A percentile compares a stretch with the other conserved stretches of the same genome.
These are phyloP conservation scores for Helarctos malayanus DNA, from an alignment of 2,797 vertebrate genomes.

Conservation along the genomic window DNA sequence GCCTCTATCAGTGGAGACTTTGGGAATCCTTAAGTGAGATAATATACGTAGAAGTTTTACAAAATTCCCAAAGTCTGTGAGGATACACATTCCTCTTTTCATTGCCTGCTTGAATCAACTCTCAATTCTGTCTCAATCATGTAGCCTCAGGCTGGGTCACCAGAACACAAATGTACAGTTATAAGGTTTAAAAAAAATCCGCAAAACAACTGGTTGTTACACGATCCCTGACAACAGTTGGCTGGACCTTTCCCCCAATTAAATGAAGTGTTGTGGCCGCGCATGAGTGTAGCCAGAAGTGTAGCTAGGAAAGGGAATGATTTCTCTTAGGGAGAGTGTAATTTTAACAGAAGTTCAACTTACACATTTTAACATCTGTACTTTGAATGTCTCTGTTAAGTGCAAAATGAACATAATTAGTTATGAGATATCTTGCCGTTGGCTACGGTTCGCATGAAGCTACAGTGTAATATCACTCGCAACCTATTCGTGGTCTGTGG, in stretches of 20 bases:
- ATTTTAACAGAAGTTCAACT: conserved; percentile 77
- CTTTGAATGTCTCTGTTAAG: conserved; percentile 73
- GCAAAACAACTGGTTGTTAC: conserved; percentile 73
- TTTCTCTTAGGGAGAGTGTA: conserved; percentile 65
- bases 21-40: conserved; percentile 35
- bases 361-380: conserved; percentile 66
- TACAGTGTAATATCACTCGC: conserved; percentile 33
- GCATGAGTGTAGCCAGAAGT: background rate
- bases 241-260: conserved; percentile 54
- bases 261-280: conserved; percentile 71
- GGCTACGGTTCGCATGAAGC: conserved; percentile 48
- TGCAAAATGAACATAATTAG: conserved; percentile 80
- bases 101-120: conserved; percentile 28
- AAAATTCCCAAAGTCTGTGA: background rate
- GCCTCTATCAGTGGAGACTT: background rate
- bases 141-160: background rate
- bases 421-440: conserved; percentile 70
- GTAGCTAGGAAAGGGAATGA: conserved; percentile 41
- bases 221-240: conserved; percentile 72
- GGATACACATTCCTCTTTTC: background rate
- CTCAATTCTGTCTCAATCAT: background rate
- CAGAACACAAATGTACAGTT: conserved; percentile 52
- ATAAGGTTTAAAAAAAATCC: background rate
- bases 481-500: conserved; percentile 61
- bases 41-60: background rate